A percentile compares a stretch with the other conserved stretches of the same genome.
phyloP scores from a whole-genome alignment of 2,113 vertebrate species.

The Dissostichus mawsoni region DNA sequence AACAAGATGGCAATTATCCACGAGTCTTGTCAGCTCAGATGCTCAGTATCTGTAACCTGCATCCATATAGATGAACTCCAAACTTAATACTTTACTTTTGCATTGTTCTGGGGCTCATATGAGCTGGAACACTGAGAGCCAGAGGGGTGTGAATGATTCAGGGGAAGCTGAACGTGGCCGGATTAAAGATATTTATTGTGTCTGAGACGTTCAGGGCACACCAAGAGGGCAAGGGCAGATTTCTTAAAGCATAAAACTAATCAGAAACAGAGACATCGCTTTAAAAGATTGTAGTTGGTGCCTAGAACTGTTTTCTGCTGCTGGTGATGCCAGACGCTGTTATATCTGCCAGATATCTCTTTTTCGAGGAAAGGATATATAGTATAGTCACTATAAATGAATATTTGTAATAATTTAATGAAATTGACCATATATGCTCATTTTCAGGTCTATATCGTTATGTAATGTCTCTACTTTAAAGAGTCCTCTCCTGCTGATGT shows the following conservation, averaged over 20 bases:
- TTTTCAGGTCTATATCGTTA: no score
- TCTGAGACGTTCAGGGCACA: neutral
- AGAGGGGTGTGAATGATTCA: conserved; percentile 47
- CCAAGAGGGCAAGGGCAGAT: neutral
- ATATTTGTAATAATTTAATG: no score
- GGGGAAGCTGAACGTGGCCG: conserved; percentile 7
- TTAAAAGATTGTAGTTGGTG: neutral
- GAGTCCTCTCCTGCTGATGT: no score
- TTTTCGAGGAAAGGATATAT: no score
- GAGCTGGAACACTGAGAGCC: neutral
- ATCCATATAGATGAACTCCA: neutral
- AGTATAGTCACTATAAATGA: no score
- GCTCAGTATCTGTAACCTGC: neutral
- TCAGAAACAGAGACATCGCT: neutral
- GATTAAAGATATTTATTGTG: conserved; percentile 17
- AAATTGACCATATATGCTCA: no score
- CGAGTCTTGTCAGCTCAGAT: neutral
- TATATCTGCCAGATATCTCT: neutral
- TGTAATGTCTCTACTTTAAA: no score
- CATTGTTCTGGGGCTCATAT: neutral
- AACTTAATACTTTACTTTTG: neutral
- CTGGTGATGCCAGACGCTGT: neutral
- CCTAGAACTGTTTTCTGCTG: neutral
- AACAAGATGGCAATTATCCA: neutral
- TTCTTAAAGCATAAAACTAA: neutral